Evolutionary conservation across 2,797 vertebrate genomes (phyloP), one percentile per base, ranked within the genome.

Genomic region (Sandelia bainsii): DNA sequence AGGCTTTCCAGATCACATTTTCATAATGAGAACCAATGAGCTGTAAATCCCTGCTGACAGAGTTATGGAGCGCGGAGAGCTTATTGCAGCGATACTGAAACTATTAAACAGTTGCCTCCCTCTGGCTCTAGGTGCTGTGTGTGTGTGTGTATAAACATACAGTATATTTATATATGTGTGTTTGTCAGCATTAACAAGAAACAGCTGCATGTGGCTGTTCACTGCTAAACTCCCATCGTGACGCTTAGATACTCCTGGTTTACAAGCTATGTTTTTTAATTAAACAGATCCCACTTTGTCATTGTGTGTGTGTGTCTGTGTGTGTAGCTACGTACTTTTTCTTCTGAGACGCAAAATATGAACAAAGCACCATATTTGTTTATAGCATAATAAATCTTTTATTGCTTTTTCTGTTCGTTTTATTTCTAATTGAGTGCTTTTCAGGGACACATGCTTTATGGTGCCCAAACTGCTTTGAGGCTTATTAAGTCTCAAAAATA

Each of bases 1-100:
- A 59, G 83, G 87, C 78, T 46, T 86, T 83, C 82, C 68, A 88
- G 85, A 91, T 92, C 87, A 85, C 81, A 91, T 88, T 91, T 92
- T 91, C 90, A 92, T 90, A 91, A 91, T 89, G 84, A 90, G 87
- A 88, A 82, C 80, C 90, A 92, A 92, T 91, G 87, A 92, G 90
- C 86, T 85, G 90, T 90, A 91, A 92, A 92, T 93, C 88, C 85
- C 89, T 70, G 83, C 89, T 89, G 90, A 90, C 88, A 76, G 73
- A 70, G 70, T 85, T 82, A 87, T 82, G 80, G 80, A 73, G 82
- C 71, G 40, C 86, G 73, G 83, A 76, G 68, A 86, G 89, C 86
- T 87, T 86, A 82, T 83, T 79, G 80, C 37, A 75, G 83, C 70
- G 56, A 84, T 86, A 87, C 78, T 70, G 72, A 80, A 85, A 87